These are phyloP conservation scores for Aleadryas rufinucha DNA, from an alignment of 2,113 vertebrate genomes.

Conservation along the genomic window DNA sequence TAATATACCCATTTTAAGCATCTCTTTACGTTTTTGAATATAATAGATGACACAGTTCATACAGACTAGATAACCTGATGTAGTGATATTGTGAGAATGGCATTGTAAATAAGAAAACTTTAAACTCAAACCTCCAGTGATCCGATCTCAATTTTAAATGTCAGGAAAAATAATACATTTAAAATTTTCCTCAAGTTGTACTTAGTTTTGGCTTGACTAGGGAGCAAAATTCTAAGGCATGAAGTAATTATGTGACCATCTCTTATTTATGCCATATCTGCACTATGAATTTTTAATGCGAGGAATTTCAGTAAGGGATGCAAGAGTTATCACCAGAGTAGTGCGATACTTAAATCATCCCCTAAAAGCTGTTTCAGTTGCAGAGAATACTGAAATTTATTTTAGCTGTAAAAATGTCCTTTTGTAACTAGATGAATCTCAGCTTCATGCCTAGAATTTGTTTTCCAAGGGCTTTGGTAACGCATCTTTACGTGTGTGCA, in stretches of 20 bases:
- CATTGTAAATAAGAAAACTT: background rate
- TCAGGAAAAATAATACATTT: background rate
- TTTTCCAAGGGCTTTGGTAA: background rate
- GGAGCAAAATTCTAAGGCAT: background rate
- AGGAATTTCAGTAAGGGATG: background rate
- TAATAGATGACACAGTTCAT: background rate
- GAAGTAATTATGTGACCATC: background rate
- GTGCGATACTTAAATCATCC: background rate
- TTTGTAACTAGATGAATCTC: background rate
- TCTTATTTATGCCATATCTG: conserved; percentile 4
- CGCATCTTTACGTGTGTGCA: background rate
- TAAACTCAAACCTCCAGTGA: background rate
- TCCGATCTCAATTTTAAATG: background rate
- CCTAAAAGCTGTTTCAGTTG: background rate
- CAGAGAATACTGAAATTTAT: background rate
- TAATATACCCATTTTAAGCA: background rate
- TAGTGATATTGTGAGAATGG: background rate
- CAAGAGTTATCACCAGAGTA: background rate
- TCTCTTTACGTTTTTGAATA: background rate
- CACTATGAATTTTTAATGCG: background rate
- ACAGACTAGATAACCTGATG: background rate
- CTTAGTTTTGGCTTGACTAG: background rate
- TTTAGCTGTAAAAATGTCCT: conserved; percentile 14
- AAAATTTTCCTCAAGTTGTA: background rate
- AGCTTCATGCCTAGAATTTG: background rate